A percentile compares a stretch with the other conserved stretches of the same genome.
These are phyloP conservation scores for Willowsia nigromaculata DNA, from an alignment of 2,888 invertebrate species.

Conservation along the genomic window DNA sequence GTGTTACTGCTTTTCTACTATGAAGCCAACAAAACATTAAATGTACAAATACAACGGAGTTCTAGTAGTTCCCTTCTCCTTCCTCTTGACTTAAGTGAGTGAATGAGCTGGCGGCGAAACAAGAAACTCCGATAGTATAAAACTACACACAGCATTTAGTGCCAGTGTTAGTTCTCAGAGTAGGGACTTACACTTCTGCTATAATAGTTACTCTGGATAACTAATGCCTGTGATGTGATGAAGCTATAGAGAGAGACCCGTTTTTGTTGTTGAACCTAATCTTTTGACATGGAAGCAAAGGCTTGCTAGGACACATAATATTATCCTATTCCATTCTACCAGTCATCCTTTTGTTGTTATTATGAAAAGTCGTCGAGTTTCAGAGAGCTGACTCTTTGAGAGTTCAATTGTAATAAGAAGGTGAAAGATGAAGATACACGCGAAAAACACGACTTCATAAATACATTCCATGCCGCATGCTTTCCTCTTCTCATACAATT, in stretches of 20 bases:
- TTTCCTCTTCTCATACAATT: not conserved
- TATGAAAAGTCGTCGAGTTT: constrained; percentile 43
- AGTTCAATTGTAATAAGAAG: constrained; percentile 41
- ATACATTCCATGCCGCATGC: not conserved
- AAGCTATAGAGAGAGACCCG: not conserved
- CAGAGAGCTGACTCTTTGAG: constrained; percentile 15
- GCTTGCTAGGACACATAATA: constrained; percentile 36
- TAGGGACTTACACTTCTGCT: not conserved
- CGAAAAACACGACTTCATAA: not conserved
- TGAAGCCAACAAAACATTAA: constrained; percentile 6
- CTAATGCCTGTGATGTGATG: constrained; percentile 4
- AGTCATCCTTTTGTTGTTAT: constrained; percentile 45
- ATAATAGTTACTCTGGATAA: constrained; percentile 5
- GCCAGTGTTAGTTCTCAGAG: not conserved
- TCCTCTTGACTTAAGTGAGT: constrained; percentile 20
- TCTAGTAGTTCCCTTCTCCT: not conserved
- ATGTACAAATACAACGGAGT: not conserved
- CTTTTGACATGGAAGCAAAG: constrained; percentile 58
- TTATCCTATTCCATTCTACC: constrained; percentile 5
- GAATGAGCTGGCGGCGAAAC: constrained; percentile 33
- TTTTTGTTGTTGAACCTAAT: constrained; percentile 33
- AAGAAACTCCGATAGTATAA: not conserved
- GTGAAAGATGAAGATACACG: constrained; percentile 45
- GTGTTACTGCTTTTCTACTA: constrained; percentile 50
- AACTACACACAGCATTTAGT: not conserved